Conservation (phyloP, 2,113 vertebrate species). For the Eretmodus cyanostictus region DNA sequence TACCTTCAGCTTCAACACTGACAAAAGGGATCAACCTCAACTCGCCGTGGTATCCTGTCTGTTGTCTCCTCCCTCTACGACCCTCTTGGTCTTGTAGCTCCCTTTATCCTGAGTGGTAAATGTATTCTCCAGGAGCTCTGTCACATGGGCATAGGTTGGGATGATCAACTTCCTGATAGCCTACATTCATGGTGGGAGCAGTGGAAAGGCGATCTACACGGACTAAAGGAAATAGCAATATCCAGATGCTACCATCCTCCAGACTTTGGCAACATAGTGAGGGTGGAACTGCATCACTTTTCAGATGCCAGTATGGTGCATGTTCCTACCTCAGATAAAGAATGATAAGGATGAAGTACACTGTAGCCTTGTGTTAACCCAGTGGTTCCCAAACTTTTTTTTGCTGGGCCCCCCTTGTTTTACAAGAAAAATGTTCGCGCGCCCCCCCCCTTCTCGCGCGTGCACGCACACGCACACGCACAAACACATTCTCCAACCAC, state of each 20-base stretch:
- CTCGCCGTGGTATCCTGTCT: background rate
- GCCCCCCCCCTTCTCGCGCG: no score
- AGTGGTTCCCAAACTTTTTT: no score
- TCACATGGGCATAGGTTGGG: background rate
- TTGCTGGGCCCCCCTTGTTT: no score
- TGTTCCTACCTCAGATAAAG: background rate
- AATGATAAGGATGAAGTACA: background rate
- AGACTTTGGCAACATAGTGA: background rate
- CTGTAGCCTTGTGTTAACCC: no score
- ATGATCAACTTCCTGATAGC: background rate
- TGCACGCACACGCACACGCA: no score
- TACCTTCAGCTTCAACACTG: background rate
- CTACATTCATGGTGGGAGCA: background rate
- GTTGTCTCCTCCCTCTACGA: background rate
- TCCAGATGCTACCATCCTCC: background rate
- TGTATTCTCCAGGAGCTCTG: background rate
- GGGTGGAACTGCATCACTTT: background rate
- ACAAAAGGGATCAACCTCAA: background rate
- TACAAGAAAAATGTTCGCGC: no score
- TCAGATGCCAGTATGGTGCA: background rate
- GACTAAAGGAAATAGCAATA: background rate
- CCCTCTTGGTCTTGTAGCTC: background rate
- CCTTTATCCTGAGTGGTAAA: background rate
- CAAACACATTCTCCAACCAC: no score
- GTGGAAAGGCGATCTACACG: rapidly evolving